These are phyloP conservation scores for Luffia ferchaultella DNA, from an alignment of 2,888 invertebrate species.

Conservation along the genomic window DNA sequence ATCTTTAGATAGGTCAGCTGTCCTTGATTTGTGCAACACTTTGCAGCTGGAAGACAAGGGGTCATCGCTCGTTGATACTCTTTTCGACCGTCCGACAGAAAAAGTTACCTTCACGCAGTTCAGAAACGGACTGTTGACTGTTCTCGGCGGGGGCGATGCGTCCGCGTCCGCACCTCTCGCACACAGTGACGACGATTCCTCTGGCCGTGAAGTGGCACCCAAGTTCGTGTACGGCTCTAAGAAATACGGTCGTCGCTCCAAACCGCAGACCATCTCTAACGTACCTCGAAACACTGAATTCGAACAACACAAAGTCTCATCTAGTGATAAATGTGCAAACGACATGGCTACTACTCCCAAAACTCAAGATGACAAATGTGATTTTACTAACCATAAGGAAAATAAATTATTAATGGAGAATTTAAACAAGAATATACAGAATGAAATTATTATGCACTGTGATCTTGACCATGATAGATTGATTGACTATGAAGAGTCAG, in stretches of 20 bases:
- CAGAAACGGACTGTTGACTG: slow-evolving; percentile 76
- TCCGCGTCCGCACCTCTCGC: slow-evolving; percentile 21
- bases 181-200: slow-evolving; percentile 60
- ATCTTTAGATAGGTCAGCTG: slow-evolving; percentile 71
- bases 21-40: slow-evolving; percentile 76
- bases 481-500: slow-evolving; percentile 37
- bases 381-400: not conserved
- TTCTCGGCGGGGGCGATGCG: slow-evolving; percentile 67
- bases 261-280: slow-evolving; percentile 52
- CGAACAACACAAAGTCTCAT: too few species aligned
- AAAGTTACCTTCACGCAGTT: slow-evolving; percentile 75
- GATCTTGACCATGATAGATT: slow-evolving; percentile 38
- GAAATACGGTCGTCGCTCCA: slow-evolving; percentile 77
- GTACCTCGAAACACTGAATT: too few species aligned
- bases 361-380: not conserved
- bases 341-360: too few species aligned
- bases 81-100: slow-evolving; percentile 60
- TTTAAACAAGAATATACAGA: not conserved
- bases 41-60: slow-evolving; percentile 80
- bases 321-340: too few species aligned
- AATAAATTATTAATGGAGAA: not conserved
- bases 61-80: slow-evolving; percentile 65
- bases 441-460: not conserved
- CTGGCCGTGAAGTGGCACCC: slow-evolving; percentile 76
- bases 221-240: slow-evolving; percentile 77